These are phyloP conservation scores for Eumeta japonica DNA, from an alignment of 1,140 invertebrate species.

Conservation along the genomic window DNA sequence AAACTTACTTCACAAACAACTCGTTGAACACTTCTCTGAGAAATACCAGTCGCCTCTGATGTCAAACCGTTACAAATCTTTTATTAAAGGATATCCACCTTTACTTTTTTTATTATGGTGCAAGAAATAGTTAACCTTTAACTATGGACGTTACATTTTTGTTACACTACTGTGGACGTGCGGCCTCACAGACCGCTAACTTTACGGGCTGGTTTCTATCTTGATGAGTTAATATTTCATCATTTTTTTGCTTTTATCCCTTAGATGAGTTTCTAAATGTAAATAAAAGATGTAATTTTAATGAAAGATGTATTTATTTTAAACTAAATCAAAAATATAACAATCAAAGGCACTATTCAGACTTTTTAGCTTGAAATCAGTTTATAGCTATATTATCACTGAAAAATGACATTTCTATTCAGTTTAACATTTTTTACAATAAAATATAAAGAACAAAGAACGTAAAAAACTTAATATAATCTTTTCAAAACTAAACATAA, in stretches of 20 bases:
- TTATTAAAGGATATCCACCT: no score
- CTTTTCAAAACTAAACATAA: conserved; percentile 1
- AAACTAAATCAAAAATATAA: neutral
- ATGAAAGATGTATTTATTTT: conserved; percentile 1
- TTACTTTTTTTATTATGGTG: no score
- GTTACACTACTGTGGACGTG: neutral
- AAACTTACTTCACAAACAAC: no score
- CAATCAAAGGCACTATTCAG: neutral
- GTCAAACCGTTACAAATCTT: no score
- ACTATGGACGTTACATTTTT: no score
- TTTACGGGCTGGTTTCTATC: neutral
- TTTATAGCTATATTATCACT: neutral
- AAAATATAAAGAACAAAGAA: conserved; percentile 1
- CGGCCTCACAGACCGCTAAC: no score
- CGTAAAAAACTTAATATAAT: conserved; percentile 1
- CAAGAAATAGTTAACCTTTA: neutral
- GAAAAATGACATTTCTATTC: neutral
- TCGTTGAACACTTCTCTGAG: no score
- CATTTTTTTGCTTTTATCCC: neutral
- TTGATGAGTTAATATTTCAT: no score
- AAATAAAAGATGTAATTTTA: conserved; percentile 1
- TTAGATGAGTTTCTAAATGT: neutral
- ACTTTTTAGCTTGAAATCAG: no score
- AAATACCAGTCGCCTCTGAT: no score
- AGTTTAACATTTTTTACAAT: neutral